Conservation (phyloP, 2,888 invertebrate genomes). For the Neoascia interrupta region DNA sequence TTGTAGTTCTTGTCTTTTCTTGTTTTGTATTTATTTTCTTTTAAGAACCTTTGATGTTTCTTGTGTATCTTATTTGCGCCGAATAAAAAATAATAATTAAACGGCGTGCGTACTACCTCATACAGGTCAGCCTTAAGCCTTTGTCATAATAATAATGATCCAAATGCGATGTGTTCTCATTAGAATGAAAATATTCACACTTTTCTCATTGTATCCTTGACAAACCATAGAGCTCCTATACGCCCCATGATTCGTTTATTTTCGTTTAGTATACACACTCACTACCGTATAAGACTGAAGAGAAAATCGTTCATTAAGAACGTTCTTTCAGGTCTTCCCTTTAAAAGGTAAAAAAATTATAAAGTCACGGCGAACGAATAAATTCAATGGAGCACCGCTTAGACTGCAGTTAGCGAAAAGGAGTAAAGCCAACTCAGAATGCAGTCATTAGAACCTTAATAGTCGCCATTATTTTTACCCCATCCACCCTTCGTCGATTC, state of each 20-base stretch:
- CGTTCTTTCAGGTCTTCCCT: conserved; percentile 25
- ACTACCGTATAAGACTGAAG: conserved; percentile 20
- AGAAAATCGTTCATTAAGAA: conserved; percentile 57
- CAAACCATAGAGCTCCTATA: background rate
- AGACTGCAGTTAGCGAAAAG: background rate
- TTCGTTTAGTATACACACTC: background rate
- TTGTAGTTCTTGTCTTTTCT: too few relatives aligned
- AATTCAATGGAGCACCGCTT: conserved; percentile 44
- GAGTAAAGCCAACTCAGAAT: conserved; percentile 39
- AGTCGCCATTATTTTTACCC: conserved; percentile 71
- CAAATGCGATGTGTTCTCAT: conserved; percentile 33
- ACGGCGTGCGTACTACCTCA: too few relatives aligned
- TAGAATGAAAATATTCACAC: conserved; percentile 15
- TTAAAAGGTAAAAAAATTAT: conserved; percentile 61
- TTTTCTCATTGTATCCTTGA: background rate
- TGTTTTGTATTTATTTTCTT: too few relatives aligned
- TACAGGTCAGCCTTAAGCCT: too few relatives aligned
- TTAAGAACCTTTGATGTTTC: too few relatives aligned
- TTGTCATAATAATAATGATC: conserved; percentile 24
- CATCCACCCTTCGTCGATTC: background rate
- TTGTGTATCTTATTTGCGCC: too few relatives aligned
- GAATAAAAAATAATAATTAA: too few relatives aligned
- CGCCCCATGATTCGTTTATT: background rate
- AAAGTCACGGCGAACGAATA: conserved; percentile 65
- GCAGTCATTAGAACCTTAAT: conserved; percentile 71